Percentiles rank a stretch among this genome's conserved stretches.
phyloP scores from a whole-genome alignment of 2,888 invertebrate genomes.

The Tyria jacobaeae region DNA sequence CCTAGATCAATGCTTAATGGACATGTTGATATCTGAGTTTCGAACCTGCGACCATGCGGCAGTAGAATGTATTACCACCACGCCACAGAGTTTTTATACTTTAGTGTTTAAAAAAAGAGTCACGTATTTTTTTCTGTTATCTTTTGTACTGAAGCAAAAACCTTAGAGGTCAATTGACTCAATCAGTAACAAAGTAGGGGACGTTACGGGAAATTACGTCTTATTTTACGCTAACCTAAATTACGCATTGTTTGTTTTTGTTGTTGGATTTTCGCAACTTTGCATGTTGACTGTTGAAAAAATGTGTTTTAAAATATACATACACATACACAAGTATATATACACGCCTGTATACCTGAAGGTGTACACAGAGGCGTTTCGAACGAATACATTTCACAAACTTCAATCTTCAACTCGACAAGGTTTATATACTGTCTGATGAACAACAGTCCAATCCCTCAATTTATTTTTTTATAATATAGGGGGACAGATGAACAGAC shows the following conservation, averaged over 20 bases:
- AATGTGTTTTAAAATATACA: too few species aligned
- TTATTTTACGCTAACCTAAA: slow-evolving; percentile 14
- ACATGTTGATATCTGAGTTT: too few species aligned
- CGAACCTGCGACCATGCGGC: background rate
- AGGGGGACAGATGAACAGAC: too few species aligned
- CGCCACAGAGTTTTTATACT: background rate
- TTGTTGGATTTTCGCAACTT: background rate
- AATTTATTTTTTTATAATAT: too few species aligned
- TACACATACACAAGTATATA: too few species aligned
- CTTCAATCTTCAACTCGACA: too few species aligned
- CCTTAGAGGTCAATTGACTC: slow-evolving; percentile 31
- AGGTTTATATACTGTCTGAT: too few species aligned
- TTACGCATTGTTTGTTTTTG: slow-evolving; percentile 17
- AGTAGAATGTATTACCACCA: background rate
- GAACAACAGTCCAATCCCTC: too few species aligned
- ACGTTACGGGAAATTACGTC: slow-evolving; percentile 18
- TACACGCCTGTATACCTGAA: too few species aligned
- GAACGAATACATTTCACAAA: too few species aligned
- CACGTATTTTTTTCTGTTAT: slow-evolving; percentile 20
- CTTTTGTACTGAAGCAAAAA: slow-evolving; percentile 19
- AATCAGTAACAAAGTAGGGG: slow-evolving; percentile 3
- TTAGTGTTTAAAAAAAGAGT: slow-evolving; percentile 16
- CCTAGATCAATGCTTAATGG: too few species aligned
- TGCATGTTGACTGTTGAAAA: background rate
- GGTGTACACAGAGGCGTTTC: too few species aligned